Evolutionary conservation across 2,888 invertebrate species (phyloP), one percentile per base, ranked within the genome.

Genomic region (Tanytarsus gracilentus): DNA sequence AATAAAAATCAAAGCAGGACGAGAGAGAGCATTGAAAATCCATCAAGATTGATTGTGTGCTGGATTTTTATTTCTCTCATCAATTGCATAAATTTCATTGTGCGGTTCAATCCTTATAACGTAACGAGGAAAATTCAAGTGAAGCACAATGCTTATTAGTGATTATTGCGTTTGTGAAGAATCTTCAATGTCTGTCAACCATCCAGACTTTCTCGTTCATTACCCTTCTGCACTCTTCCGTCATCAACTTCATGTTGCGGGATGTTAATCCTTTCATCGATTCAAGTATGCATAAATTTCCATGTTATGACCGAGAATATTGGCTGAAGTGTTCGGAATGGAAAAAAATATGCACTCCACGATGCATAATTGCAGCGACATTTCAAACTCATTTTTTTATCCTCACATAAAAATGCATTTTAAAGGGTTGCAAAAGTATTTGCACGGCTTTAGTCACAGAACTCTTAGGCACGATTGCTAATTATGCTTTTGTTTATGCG

Each of bases 391-490:
- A n/a, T 29, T 9, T 29, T 29, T 33, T 33, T 33, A 9, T 33
- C n/a, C 33, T 33, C 6, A 11, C 33, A n/a, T 11, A 9, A 33
- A 5, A 33, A 44, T 44, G 18, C 21, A 16, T 48, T 48, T 21
- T 4, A 11, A 18, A 48, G 48, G 21, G 44, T 21, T 9, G 30
- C 9, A n/a, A n/a, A n/a, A n/a, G 23, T n/a, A 23, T n/a, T 18
- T 48, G 21, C 14, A n/a, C 14, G 14, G 11, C 3, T 18, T 23
- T 11, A 9, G 44, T 44, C 44, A 44, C 21, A 29, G 27, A 14
- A 30, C 51, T 51, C 51, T 51, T 51, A 18, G 30, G 51, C 51
- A 51, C 51, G 51, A 30, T 29, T 51, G 51, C 51, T 51, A 51
- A 51, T 51, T 51, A 51, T 51, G 18, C 29, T 30, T 27, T 51